phyloP scores from a whole-genome alignment of 2,888 invertebrate species.

The Julus scanicus region DNA sequence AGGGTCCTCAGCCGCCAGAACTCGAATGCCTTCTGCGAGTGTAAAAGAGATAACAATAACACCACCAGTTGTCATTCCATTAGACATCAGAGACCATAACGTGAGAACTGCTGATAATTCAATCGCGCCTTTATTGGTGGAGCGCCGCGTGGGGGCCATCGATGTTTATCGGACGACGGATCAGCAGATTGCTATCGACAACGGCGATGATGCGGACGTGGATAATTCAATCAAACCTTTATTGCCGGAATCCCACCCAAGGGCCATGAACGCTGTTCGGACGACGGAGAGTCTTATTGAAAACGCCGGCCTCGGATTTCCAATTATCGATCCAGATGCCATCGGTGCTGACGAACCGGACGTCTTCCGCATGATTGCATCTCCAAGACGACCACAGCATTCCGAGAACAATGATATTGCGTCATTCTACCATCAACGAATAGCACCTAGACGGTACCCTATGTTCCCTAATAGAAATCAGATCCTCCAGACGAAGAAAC shows the following conservation, averaged over 20 bases:
- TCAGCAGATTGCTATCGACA: slow-evolving; percentile 31
- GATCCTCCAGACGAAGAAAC: background rate
- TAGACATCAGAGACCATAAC: background rate
- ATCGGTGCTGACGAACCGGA: slow-evolving; percentile 12
- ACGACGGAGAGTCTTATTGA: background rate
- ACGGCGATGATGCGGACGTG: slow-evolving; percentile 25
- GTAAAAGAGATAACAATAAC: slow-evolving; percentile 19
- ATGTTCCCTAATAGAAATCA: background rate
- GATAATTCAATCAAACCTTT: slow-evolving; percentile 22
- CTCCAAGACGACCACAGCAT: background rate
- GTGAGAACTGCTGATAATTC: slow-evolving; percentile 14
- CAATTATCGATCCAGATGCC: background rate
- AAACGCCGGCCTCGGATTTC: slow-evolving; percentile 27
- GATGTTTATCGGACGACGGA: slow-evolving; percentile 27
- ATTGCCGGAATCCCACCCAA: slow-evolving; percentile 27
- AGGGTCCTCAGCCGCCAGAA: background rate
- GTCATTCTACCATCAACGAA: background rate
- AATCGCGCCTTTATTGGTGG: background rate
- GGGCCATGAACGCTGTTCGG: slow-evolving; percentile 1
- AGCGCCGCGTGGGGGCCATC: slow-evolving; percentile 14
- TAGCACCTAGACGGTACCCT: background rate
- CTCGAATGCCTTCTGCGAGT: background rate
- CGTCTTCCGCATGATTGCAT: background rate
- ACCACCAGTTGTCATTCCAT: slow-evolving; percentile 29
- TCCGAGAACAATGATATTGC: background rate